These are phyloP conservation scores for Stylophora pistillata DNA, from an alignment of 64 coral and sea anemone genomes.

Conservation along the genomic window DNA sequence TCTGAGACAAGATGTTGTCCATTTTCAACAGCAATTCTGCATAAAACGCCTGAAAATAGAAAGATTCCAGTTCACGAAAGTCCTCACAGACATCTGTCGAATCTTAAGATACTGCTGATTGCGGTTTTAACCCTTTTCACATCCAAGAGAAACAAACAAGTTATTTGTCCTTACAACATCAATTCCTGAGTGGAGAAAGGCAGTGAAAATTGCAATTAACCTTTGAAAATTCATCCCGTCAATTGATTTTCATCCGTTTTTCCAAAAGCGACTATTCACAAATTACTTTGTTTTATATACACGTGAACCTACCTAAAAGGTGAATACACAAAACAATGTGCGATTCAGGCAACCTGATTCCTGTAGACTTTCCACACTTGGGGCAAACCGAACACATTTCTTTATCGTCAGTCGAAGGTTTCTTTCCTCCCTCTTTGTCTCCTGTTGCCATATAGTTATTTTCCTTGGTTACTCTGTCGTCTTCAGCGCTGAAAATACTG, in stretches of 20 bases:
- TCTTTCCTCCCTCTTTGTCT: neutral
- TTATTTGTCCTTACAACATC: too few relatives aligned
- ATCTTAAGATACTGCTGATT: too few relatives aligned
- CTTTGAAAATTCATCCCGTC: too few relatives aligned
- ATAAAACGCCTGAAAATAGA: slow-evolving; percentile 9
- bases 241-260: too few relatives aligned
- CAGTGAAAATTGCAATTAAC: too few relatives aligned
- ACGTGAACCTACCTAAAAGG: slow-evolving; percentile 17
- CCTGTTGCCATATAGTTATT: neutral
- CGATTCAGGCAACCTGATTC: neutral
- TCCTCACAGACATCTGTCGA: too few relatives aligned
- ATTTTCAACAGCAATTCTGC: slow-evolving; percentile 34
- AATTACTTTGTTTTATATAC: too few relatives aligned
- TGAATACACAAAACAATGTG: slow-evolving; percentile 17
- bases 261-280: too few relatives aligned
- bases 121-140: too few relatives aligned
- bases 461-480: neutral
- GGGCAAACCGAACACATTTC: neutral
- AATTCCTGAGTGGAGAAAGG: too few relatives aligned
- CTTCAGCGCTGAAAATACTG: neutral
- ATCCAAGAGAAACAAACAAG: too few relatives aligned
- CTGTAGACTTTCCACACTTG: neutral
- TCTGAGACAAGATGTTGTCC: neutral
- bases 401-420: neutral
- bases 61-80: neutral